A percentile compares a stretch with the other conserved stretches of the same genome.
phyloP scores from a whole-genome alignment of 1,140 invertebrate genomes.

The Pogonus chalceus region DNA sequence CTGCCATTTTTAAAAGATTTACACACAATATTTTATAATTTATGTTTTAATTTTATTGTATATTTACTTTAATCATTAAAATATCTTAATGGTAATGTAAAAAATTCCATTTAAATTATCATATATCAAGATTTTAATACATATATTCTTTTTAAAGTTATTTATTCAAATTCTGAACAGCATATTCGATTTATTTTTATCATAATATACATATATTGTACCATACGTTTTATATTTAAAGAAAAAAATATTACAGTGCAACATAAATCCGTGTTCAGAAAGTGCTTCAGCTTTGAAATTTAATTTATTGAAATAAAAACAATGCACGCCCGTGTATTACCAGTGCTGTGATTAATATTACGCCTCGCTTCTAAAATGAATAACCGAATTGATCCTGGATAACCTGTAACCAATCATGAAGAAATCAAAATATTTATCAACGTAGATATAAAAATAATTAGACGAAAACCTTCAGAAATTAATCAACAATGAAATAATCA shows the following conservation, averaged over 20 bases:
- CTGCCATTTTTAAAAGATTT: too few relatives aligned
- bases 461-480: too few relatives aligned
- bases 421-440: too few relatives aligned
- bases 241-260: not conserved
- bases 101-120: not conserved
- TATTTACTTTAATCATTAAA: too few relatives aligned
- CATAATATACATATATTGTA: too few relatives aligned
- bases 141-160: not conserved
- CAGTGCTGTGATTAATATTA: not conserved
- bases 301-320: not conserved
- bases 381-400: constrained; percentile 1
- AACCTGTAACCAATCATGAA: too few relatives aligned
- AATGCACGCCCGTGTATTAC: not conserved
- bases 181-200: not conserved
- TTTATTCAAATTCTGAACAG: not conserved
- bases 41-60: too few relatives aligned
- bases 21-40: too few relatives aligned
- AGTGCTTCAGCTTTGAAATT: not conserved
- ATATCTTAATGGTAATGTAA: too few relatives aligned
- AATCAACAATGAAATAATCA: too few relatives aligned
- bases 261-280: not conserved
- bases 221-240: too few relatives aligned
- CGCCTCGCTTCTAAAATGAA: not conserved
- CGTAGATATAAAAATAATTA: too few relatives aligned
- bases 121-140: not conserved